Conservation (phyloP, 2,797 vertebrate genomes). For the Toxotes lorentzi region DNA sequence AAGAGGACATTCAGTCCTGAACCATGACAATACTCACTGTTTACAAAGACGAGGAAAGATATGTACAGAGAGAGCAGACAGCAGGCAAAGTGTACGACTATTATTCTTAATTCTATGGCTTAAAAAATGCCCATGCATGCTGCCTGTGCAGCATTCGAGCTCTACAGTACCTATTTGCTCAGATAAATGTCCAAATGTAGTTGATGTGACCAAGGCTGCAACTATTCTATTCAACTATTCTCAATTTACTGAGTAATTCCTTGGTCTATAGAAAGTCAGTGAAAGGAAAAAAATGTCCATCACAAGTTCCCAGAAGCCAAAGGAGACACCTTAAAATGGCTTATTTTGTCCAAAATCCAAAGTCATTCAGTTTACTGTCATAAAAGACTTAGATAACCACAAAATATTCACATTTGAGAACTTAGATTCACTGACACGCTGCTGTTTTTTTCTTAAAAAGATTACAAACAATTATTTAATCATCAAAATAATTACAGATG, state of each 20-base stretch:
- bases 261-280: neutral
- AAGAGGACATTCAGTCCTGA: constrained; percentile 28
- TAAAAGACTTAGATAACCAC: no score
- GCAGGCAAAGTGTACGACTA: no score
- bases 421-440: no score
- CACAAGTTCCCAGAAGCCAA: neutral
- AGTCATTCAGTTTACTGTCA: no score
- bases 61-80: neutral
- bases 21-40: constrained; percentile 3
- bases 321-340: neutral
- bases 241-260: neutral
- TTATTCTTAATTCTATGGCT: neutral
- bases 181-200: neutral
- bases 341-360: neutral
- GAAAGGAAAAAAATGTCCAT: no score
- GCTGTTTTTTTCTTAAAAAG: no score
- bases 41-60: neutral
- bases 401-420: no score
- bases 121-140: neutral
- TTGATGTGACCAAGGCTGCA: neutral
- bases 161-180: no score
- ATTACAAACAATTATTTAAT: no score
- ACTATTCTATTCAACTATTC: no score
- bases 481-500: no score
- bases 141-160: no score